Conservation (phyloP, 2,113 vertebrate genomes). For the Psilopogon haemacephalus region DNA sequence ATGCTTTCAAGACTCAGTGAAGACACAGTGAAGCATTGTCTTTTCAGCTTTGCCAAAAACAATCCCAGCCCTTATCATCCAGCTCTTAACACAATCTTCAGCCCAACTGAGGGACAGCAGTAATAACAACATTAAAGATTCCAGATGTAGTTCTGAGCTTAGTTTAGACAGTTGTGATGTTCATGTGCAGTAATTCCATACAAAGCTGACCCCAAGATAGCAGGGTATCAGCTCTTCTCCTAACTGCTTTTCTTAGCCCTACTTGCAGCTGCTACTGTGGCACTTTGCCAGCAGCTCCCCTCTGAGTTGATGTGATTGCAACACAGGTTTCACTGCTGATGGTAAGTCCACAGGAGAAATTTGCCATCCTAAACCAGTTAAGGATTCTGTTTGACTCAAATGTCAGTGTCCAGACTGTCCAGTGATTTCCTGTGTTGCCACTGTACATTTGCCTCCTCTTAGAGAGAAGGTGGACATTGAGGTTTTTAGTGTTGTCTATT, state of each 20-base stretch:
- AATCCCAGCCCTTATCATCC: not conserved
- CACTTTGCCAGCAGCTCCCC: not conserved
- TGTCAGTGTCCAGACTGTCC: not conserved
- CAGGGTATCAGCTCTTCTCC: slow-evolving; percentile 2
- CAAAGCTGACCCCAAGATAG: not conserved
- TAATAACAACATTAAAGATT: not conserved
- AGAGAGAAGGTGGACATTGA: not conserved
- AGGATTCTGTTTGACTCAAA: not conserved
- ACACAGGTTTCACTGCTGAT: not conserved
- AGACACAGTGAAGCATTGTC: not conserved
- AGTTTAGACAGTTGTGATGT: not conserved
- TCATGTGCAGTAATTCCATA: not conserved
- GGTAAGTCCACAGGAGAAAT: not conserved
- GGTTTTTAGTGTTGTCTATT: not conserved
- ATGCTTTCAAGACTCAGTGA: not conserved
- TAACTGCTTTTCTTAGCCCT: slow-evolving; percentile 16
- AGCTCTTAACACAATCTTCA: not conserved
- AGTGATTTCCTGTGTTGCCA: not conserved
- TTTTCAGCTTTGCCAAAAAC: not conserved
- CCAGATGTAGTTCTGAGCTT: not conserved
- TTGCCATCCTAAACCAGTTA: not conserved
- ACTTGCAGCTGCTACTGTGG: slow-evolving; percentile 5
- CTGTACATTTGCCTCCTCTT: not conserved
- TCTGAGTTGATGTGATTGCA: not conserved
- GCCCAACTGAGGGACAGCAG: not conserved